Evolutionary conservation across 2,113 vertebrate species (phyloP).

Genomic region (Nestor notabilis): DNA sequence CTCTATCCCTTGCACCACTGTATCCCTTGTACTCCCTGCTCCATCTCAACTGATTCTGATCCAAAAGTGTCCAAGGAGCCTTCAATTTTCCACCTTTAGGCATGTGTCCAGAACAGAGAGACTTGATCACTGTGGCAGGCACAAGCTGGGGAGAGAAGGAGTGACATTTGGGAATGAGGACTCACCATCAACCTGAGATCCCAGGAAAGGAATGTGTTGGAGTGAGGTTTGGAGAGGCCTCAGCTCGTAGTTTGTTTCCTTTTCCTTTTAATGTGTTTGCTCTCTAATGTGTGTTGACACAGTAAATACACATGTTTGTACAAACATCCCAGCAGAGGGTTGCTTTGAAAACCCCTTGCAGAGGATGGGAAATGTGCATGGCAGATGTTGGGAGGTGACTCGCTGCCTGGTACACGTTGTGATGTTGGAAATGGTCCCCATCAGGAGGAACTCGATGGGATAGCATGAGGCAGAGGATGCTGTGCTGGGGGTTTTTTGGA

Average conservation of each 20-base stretch:
- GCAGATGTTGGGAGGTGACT: conserved; percentile 52
- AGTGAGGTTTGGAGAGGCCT: background rate
- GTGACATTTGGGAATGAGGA: background rate
- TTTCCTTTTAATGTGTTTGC: conserved; percentile 57
- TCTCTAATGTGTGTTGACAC: conserved; percentile 34
- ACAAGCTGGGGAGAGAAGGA: background rate
- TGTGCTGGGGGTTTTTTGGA: background rate
- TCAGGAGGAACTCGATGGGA: background rate
- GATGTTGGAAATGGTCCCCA: background rate
- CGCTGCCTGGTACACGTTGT: accelerated
- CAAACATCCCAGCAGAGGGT: conserved; percentile 23
- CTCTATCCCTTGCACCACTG: background rate
- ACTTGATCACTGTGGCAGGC: background rate
- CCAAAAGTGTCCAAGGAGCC: background rate
- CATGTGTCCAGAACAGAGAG: accelerated
- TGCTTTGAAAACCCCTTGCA: conserved; percentile 17
- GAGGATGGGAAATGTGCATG: conserved; percentile 5
- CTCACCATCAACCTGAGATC: background rate
- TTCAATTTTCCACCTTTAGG: background rate
- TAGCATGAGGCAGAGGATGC: background rate
- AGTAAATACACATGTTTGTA: conserved; percentile 46
- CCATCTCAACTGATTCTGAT: background rate
- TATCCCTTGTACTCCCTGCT: background rate
- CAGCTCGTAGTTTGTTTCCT: background rate
- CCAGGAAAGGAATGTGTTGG: background rate